These are phyloP conservation scores for Progne subis DNA, from an alignment of 2,113 vertebrate species.

Conservation along the genomic window DNA sequence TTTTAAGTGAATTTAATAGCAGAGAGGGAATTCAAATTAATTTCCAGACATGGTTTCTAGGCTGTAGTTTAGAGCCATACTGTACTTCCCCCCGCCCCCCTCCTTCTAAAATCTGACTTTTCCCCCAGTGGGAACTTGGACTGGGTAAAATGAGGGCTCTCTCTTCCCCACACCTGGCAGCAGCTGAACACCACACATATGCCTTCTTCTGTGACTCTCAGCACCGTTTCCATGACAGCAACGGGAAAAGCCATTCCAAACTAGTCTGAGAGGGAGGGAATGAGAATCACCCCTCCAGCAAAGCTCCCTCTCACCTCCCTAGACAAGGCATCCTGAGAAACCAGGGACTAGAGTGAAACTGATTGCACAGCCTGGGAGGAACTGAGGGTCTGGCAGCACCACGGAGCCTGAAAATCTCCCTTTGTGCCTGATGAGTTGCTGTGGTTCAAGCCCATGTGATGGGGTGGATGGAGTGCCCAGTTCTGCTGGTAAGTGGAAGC, in stretches of 20 bases:
- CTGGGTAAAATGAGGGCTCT: neutral
- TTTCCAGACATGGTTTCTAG: neutral
- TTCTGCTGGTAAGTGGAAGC: neutral
- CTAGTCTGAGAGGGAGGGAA: neutral
- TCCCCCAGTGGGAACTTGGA: neutral
- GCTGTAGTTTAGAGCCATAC: neutral
- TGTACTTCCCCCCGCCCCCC: neutral
- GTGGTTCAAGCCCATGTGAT: rapidly evolving
- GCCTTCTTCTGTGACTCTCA: neutral
- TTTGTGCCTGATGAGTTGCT: rapidly evolving
- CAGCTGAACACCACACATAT: neutral
- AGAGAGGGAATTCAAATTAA: neutral
- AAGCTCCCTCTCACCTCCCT: neutral
- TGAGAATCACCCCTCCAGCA: neutral
- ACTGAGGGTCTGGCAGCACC: rapidly evolving
- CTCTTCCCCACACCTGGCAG: constrained; percentile 25
- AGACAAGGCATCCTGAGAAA: neutral
- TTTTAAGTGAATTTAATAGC: neutral
- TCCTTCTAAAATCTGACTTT: neutral
- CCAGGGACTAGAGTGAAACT: neutral
- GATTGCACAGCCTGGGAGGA: rapidly evolving
- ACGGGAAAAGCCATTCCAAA: neutral
- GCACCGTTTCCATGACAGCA: neutral
- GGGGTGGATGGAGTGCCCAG: rapidly evolving
- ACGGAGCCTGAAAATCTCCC: neutral